Conservation (phyloP, 1,140 invertebrate species). For the Drosophila bifasciata region DNA sequence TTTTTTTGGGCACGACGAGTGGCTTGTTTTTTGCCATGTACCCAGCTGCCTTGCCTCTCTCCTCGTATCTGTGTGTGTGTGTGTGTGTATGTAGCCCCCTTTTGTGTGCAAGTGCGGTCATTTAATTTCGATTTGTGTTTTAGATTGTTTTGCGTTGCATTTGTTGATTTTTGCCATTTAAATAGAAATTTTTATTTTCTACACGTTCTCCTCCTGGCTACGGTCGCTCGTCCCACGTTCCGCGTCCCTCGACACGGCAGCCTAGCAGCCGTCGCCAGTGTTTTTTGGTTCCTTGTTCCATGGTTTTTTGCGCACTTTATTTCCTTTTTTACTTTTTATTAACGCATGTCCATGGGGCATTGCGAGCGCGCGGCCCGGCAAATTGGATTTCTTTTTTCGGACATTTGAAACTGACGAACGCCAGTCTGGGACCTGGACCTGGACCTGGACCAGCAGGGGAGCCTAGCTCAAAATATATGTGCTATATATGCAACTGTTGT, state of each 20-base stretch:
- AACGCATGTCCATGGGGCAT: slow-evolving; percentile 74
- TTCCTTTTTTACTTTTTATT: slow-evolving; percentile 53
- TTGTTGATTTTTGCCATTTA: slow-evolving; percentile 83
- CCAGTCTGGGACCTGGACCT: slow-evolving; percentile 45
- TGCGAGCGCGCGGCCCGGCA: slow-evolving; percentile 60
- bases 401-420: slow-evolving; percentile 74
- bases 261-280: slow-evolving; percentile 62
- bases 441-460: slow-evolving; percentile 38
- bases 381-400: slow-evolving; percentile 80
- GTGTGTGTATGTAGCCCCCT: slow-evolving; percentile 54
- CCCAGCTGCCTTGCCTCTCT: slow-evolving; percentile 35
- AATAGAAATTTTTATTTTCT: slow-evolving; percentile 83
- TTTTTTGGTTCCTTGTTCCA: slow-evolving; percentile 58
- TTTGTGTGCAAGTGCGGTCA: slow-evolving; percentile 83
- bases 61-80: slow-evolving; percentile 37
- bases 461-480: slow-evolving; percentile 32
- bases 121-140: slow-evolving; percentile 84
- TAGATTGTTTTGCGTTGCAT: slow-evolving; percentile 82
- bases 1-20: slow-evolving; percentile 57
- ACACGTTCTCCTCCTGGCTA: slow-evolving; percentile 73
- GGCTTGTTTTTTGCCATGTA: slow-evolving; percentile 80
- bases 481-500: slow-evolving; percentile 40
- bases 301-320: slow-evolving; percentile 13
- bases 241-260: no score
- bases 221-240: slow-evolving; percentile 23